These are phyloP conservation scores for Eurytoma californica DNA, from an alignment of 2,888 invertebrate species.

Conservation along the genomic window DNA sequence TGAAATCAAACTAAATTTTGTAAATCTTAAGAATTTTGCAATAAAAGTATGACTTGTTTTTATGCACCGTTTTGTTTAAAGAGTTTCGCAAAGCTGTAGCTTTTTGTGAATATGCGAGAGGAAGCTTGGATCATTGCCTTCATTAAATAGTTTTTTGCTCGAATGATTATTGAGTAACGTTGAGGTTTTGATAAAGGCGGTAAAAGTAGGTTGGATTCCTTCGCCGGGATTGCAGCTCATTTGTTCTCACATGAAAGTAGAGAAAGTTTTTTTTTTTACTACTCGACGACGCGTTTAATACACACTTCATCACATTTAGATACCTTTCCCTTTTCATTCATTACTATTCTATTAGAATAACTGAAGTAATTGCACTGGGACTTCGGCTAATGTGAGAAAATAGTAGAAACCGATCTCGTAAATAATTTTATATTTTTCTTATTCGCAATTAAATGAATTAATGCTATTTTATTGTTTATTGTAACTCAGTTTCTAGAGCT, in stretches of 20 bases:
- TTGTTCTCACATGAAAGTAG: slow-evolving; percentile 65
- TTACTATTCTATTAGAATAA: slow-evolving; percentile 28
- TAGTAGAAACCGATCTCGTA: background rate
- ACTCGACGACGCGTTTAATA: slow-evolving; percentile 53
- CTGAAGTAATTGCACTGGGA: background rate
- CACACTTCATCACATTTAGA: slow-evolving; percentile 56
- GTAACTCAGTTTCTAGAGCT: too few relatives aligned
- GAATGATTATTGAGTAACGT: slow-evolving; percentile 4
- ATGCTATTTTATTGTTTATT: too few relatives aligned
- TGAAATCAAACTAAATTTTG: too few relatives aligned
- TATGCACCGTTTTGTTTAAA: too few relatives aligned
- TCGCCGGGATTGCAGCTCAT: slow-evolving; percentile 42
- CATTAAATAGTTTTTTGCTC: slow-evolving; percentile 1
- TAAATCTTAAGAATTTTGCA: too few relatives aligned
- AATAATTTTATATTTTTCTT: too few relatives aligned
- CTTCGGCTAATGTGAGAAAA: background rate
- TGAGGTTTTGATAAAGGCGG: slow-evolving; percentile 30
- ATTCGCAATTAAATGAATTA: too few relatives aligned
- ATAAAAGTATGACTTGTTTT: too few relatives aligned
- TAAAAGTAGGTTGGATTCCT: slow-evolving; percentile 56
- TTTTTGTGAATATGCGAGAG: background rate
- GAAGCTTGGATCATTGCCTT: background rate
- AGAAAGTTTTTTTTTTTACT: slow-evolving; percentile 64
- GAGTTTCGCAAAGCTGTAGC: too few relatives aligned
- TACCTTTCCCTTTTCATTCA: slow-evolving; percentile 44